Evolutionary conservation across 2,113 vertebrate genomes (phyloP).

Genomic region (Upupa epops): DNA sequence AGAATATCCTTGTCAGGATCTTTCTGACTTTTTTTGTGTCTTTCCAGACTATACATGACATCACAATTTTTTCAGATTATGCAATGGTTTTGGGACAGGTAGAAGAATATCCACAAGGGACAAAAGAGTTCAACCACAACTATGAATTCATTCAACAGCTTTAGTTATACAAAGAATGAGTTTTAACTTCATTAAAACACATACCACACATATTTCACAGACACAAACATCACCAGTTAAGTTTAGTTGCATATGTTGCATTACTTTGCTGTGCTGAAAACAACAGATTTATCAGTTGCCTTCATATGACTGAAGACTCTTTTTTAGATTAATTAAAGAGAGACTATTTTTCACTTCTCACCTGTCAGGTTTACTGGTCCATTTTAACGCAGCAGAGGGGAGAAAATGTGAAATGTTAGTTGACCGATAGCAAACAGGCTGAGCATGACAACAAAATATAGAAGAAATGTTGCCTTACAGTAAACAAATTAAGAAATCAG

Average conservation of each 20-base stretch:
- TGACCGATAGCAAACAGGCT: conserved; percentile 62
- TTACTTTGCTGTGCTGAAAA: not conserved
- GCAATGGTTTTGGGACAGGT: not conserved
- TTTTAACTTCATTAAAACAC: not conserved
- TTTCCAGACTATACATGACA: not conserved
- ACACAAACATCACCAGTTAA: not conserved
- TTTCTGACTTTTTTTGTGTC: not conserved
- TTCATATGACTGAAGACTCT: not conserved
- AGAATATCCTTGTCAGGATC: not conserved
- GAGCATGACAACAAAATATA: conserved; percentile 61
- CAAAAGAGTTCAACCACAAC: not conserved
- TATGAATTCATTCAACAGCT: not conserved
- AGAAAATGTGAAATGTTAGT: conserved; percentile 84
- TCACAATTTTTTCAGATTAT: not conserved
- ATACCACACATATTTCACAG: not conserved
- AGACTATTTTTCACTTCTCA: conserved; percentile 79
- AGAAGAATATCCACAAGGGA: not conserved
- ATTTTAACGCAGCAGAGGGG: conserved; percentile 85
- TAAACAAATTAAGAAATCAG: conserved; percentile 54
- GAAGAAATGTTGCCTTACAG: conserved; percentile 39
- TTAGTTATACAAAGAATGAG: not conserved
- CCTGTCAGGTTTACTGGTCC: conserved; percentile 99
- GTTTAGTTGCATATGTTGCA: not conserved
- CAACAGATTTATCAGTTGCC: not conserved
- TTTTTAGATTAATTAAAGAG: not conserved